phyloP scores from a whole-genome alignment of 2,797 vertebrate genomes.

The Xiphophorus birchmanni region DNA sequence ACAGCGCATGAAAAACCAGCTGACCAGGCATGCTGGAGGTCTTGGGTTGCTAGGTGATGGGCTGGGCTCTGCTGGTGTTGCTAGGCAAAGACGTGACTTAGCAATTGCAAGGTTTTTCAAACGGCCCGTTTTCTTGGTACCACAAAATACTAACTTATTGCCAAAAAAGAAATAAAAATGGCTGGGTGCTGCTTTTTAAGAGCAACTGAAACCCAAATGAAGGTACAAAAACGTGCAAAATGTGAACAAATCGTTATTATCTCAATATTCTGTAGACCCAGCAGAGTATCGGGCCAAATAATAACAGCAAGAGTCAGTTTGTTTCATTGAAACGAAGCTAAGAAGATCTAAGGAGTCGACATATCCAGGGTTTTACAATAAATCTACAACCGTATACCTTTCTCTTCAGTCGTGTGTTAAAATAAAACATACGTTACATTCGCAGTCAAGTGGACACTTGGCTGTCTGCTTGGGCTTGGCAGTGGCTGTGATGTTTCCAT shows the following conservation, averaged over 20 bases:
- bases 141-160: no score
- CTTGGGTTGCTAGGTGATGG: no score
- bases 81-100: no score
- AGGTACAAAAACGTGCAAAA: no score
- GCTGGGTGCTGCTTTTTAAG: no score
- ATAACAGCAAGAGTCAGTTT: background rate
- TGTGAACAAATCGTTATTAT: background rate
- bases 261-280: background rate
- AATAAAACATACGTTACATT: constrained; percentile 79
- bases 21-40: no score
- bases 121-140: no score
- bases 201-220: no score
- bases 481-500: rapidly evolving
- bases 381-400: background rate
- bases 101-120: no score
- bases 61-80: no score
- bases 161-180: no score
- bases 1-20: no score
- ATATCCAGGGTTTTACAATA: background rate
- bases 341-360: background rate
- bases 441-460: constrained; percentile 83
- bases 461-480: constrained; percentile 40
- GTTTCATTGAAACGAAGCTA: background rate
- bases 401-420: background rate
- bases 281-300: background rate